Percentiles rank a stretch among this genome's conserved stretches.
These are phyloP conservation scores for Stegostoma tigrinum DNA, from an alignment of 2,113 vertebrate genomes.

Conservation along the genomic window DNA sequence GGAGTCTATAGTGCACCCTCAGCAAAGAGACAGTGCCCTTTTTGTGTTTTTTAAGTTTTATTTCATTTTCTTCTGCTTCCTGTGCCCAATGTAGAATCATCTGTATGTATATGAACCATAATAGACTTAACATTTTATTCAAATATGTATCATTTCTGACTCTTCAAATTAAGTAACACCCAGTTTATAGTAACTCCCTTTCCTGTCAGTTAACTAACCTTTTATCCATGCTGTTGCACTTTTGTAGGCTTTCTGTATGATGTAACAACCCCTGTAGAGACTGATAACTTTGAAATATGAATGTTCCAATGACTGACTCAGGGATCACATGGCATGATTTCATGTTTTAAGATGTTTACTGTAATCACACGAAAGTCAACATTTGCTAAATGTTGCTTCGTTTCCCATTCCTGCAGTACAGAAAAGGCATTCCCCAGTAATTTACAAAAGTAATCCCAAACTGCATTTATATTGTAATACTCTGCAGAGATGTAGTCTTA, in stretches of 20 bases:
- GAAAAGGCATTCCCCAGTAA: background rate
- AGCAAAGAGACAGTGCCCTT: too few species aligned
- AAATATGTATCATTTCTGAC: background rate
- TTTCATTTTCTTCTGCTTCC: background rate
- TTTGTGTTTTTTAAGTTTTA: too few species aligned
- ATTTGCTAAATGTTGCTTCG: background rate
- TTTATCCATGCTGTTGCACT: background rate
- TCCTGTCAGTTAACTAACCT: background rate
- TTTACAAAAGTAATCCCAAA: background rate
- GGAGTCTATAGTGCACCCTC: too few species aligned
- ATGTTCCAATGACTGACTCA: background rate
- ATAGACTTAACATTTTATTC: background rate
- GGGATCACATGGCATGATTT: background rate
- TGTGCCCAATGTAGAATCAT: background rate
- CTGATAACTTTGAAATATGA: background rate
- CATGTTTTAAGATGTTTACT: background rate
- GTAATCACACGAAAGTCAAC: background rate
- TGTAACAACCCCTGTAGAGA: background rate
- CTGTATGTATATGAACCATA: background rate
- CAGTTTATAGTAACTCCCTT: background rate
- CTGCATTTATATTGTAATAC: too few species aligned
- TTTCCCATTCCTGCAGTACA: background rate
- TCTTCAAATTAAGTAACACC: background rate
- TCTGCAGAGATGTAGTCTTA: too few species aligned
- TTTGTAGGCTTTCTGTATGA: background rate